Evolutionary conservation across 1,140 invertebrate genomes (phyloP).

Genomic region (Colletes latitarsis): DNA sequence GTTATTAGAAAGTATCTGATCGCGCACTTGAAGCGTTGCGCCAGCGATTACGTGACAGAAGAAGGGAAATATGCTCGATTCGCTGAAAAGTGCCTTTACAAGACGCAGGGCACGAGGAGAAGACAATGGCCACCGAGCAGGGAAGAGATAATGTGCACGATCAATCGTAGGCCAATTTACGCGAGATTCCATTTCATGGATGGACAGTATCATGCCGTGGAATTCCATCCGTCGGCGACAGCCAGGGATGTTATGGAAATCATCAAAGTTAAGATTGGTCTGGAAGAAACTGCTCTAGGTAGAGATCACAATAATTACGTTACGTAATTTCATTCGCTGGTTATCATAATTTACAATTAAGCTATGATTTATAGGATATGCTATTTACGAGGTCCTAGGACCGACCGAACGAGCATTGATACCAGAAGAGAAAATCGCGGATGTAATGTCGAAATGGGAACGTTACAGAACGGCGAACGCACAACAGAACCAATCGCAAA

Average conservation of each 20-base stretch:
- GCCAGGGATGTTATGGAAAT: conserved; percentile 94
- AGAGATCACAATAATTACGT: conserved; percentile 28
- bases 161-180: conserved; percentile 94
- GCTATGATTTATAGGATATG: conserved; percentile 83
- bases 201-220: conserved; percentile 96
- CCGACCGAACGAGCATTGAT: conserved; percentile 91
- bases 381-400: conserved; percentile 90
- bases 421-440: conserved; percentile 93
- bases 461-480: conserved; percentile 86
- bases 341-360: background rate
- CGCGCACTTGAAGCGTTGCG: conserved; percentile 93
- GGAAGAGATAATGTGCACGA: conserved; percentile 96
- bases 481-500: conserved; percentile 74
- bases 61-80: conserved; percentile 97
- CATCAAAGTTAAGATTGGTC: conserved; percentile 95
- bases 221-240: conserved; percentile 96
- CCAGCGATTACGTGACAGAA: conserved; percentile 93
- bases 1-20: conserved; percentile 93
- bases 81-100: conserved; percentile 93
- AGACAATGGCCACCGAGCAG: conserved; percentile 95
- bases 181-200: conserved; percentile 96
- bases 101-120: conserved; percentile 92
- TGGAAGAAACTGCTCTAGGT: conserved; percentile 90
- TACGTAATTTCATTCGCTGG: background rate
- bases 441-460: conserved; percentile 98